These are phyloP conservation scores for Babylonia areolata DNA, from an alignment of 1,140 invertebrate species.

Conservation along the genomic window DNA sequence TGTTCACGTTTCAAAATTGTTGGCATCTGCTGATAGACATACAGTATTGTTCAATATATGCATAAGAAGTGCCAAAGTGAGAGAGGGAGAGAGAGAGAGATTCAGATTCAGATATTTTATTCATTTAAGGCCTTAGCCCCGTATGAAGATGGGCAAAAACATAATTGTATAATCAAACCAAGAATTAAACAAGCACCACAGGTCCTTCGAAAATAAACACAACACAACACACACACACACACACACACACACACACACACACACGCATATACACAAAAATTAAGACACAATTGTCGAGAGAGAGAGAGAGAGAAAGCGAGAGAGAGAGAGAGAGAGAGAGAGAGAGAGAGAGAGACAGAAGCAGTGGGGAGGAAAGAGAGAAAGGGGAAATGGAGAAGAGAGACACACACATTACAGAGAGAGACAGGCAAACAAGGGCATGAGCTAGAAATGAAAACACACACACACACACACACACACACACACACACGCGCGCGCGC, in stretches of 20 bases:
- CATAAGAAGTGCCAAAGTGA: no score
- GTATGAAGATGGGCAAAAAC: no score
- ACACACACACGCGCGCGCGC: background rate
- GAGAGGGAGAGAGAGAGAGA: no score
- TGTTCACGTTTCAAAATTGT: no score
- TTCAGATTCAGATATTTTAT: no score
- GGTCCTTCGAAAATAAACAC: no score
- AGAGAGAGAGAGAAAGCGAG: background rate
- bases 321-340: conserved; percentile 20
- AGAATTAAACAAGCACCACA: no score
- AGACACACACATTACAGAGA: background rate
- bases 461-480: background rate
- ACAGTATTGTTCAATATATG: no score
- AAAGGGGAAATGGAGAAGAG: background rate
- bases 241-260: background rate
- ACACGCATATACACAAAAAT: background rate
- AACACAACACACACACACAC: no score
- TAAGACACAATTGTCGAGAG: background rate
- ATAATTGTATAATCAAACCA: no score
- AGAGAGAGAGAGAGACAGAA: conserved; percentile 11
- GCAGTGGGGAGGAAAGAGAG: background rate
- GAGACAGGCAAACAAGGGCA: background rate
- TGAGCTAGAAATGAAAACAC: background rate
- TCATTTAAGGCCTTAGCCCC: no score
- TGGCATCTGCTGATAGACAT: no score